phyloP scores from a whole-genome alignment of 2,113 vertebrate genomes.

The Austrofundulus limnaeus region DNA sequence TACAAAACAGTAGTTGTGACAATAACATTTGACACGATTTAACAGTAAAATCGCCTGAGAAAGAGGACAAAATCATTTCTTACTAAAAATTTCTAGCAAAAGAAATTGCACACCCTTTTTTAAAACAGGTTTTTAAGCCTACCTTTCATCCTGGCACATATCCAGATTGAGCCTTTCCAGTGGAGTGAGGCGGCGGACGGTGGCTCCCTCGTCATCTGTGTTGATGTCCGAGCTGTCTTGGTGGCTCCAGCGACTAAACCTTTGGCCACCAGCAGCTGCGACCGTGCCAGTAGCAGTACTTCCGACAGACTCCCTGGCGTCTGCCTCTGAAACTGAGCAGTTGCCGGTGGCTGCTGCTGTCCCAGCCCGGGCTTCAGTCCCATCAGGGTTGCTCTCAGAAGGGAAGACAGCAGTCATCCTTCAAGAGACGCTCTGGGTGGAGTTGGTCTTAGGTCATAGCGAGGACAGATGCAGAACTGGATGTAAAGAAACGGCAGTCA shows the following conservation, averaged over 20 bases:
- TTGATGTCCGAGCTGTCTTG: constrained; percentile 85
- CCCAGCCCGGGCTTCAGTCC: constrained; percentile 44
- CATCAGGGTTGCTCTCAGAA: constrained; percentile 74
- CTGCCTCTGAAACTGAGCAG: constrained; percentile 44
- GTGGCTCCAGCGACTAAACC: constrained; percentile 77
- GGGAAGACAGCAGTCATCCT: constrained; percentile 89
- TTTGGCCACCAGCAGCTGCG: constrained; percentile 52
- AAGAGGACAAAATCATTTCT: neutral
- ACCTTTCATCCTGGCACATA: constrained; percentile 90
- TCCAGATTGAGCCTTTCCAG: constrained; percentile 92
- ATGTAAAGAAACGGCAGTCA: neutral
- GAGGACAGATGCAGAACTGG: constrained; percentile 14
- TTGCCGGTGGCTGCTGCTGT: constrained; percentile 36
- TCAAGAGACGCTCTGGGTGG: constrained; percentile 61
- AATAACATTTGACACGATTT: neutral
- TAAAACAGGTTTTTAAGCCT: neutral
- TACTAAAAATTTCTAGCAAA: too few species aligned
- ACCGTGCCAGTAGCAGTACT: constrained; percentile 38
- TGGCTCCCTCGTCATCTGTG: constrained; percentile 79
- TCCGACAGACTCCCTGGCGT: constrained; percentile 40
- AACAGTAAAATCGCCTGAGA: neutral
- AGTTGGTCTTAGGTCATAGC: constrained; percentile 72
- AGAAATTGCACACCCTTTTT: neutral
- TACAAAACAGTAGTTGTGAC: constrained; percentile 10
- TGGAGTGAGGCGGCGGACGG: constrained; percentile 83